These are phyloP conservation scores for Eretmocerus hayati DNA, from an alignment of 2,888 invertebrate species.

Conservation along the genomic window DNA sequence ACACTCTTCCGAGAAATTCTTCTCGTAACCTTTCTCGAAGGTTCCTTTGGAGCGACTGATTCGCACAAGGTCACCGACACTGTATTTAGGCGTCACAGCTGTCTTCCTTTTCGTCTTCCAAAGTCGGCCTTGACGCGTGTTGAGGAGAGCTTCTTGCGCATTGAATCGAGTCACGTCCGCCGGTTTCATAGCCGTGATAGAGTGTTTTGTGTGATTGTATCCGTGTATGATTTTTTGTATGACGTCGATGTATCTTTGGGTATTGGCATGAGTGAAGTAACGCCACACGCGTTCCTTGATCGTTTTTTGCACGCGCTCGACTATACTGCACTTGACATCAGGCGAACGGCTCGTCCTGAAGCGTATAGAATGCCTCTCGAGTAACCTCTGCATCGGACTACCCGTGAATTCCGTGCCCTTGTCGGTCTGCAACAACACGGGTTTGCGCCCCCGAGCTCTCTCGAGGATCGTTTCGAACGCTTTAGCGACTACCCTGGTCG, in stretches of 20 bases:
- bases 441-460: background rate
- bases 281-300: slow-evolving; percentile 22
- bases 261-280: slow-evolving; percentile 6
- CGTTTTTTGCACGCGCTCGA: slow-evolving; percentile 18
- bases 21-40: slow-evolving; percentile 5
- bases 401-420: too few relatives aligned
- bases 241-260: slow-evolving; percentile 22
- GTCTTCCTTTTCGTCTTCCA: too few relatives aligned
- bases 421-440: too few relatives aligned
- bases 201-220: slow-evolving; percentile 28
- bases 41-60: slow-evolving; percentile 6
- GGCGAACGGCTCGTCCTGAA: slow-evolving; percentile 17
- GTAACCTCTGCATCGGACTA: slow-evolving; percentile 10
- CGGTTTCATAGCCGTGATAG: slow-evolving; percentile 14
- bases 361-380: slow-evolving; percentile 3
- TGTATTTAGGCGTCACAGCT: background rate
- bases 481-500: background rate
- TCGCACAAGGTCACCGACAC: background rate
- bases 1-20: slow-evolving; percentile 5
- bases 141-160: background rate
- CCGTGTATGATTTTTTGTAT: slow-evolving; percentile 25
- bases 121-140: too few relatives aligned
- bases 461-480: background rate
- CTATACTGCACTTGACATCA: slow-evolving; percentile 16
- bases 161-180: slow-evolving; percentile 5